phyloP scores from a whole-genome alignment of 2,113 vertebrate genomes.

The Macrotis lagotis region DNA sequence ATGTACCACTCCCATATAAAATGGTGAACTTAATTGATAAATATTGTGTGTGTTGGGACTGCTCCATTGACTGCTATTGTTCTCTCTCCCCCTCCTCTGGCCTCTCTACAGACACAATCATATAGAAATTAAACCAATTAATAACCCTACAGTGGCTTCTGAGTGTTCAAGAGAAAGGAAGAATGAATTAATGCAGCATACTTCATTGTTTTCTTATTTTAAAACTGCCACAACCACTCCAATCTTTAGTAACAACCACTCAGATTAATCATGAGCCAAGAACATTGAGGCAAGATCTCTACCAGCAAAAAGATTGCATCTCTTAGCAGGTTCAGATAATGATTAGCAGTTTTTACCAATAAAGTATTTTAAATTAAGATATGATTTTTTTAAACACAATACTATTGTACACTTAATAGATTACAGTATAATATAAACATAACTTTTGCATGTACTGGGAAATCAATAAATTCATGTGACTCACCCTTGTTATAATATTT shows the following conservation, averaged over 20 bases:
- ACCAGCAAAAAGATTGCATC: background rate
- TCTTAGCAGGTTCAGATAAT: background rate
- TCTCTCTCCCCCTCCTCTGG: background rate
- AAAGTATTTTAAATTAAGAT: background rate
- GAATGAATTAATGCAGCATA: background rate
- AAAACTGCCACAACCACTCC: background rate
- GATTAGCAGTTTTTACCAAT: background rate
- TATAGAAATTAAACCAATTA: background rate
- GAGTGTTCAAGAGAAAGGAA: background rate
- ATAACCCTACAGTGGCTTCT: background rate
- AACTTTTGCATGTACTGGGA: background rate
- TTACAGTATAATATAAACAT: background rate
- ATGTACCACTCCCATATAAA: background rate
- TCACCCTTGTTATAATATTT: background rate
- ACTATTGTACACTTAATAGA: background rate
- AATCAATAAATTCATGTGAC: background rate
- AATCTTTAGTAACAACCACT: background rate
- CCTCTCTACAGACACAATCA: background rate
- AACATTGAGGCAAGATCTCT: background rate
- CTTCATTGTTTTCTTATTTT: background rate
- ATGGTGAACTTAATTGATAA: background rate
- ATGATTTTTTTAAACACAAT: background rate
- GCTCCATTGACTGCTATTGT: background rate
- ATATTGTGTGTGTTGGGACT: background rate
- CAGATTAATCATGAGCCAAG: background rate